These are phyloP conservation scores for Alosa alosa DNA, from an alignment of 2,113 vertebrate genomes.

Conservation along the genomic window DNA sequence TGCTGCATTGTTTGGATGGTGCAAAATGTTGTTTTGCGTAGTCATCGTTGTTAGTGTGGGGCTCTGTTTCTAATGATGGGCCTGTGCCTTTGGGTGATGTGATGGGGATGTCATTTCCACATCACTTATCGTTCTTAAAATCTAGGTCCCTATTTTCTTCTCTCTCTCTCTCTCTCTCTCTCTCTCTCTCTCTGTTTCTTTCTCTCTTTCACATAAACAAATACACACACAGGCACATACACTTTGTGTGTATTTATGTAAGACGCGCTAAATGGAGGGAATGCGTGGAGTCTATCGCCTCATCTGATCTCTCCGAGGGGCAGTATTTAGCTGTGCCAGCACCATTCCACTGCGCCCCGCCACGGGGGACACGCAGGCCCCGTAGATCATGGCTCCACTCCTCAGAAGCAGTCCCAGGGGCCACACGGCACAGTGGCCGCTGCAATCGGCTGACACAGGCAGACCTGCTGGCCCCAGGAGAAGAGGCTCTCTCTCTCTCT, in stretches of 20 bases:
- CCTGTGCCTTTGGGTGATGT: slow-evolving; percentile 1
- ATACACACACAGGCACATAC: not conserved
- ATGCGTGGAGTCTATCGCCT: too few species aligned
- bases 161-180: slow-evolving; percentile 8
- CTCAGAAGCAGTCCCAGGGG: not conserved
- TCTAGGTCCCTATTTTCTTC: not conserved
- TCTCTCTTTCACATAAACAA: not conserved
- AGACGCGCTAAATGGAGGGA: too few species aligned
- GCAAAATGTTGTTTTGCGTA: not conserved
- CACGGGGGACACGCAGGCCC: not conserved
- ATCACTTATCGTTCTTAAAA: slow-evolving; percentile 13
- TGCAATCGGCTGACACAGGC: not conserved
- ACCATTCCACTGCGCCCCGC: slow-evolving; percentile 33
- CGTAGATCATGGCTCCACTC: not conserved
- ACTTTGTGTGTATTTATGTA: not conserved
- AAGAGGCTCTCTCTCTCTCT: not conserved
- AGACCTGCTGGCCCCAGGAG: not conserved
- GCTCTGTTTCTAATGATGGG: not conserved
- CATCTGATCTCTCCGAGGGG: not conserved
- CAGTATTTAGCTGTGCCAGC: slow-evolving; percentile 47
- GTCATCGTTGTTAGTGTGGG: not conserved
- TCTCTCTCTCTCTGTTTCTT: slow-evolving; percentile 2
- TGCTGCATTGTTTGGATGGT: not conserved
- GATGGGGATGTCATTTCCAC: not conserved
- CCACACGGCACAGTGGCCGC: not conserved